Evolutionary conservation across 2,113 vertebrate genomes (phyloP), one percentile per base, ranked within the genome.

Genomic region (Percina caprodes): DNA sequence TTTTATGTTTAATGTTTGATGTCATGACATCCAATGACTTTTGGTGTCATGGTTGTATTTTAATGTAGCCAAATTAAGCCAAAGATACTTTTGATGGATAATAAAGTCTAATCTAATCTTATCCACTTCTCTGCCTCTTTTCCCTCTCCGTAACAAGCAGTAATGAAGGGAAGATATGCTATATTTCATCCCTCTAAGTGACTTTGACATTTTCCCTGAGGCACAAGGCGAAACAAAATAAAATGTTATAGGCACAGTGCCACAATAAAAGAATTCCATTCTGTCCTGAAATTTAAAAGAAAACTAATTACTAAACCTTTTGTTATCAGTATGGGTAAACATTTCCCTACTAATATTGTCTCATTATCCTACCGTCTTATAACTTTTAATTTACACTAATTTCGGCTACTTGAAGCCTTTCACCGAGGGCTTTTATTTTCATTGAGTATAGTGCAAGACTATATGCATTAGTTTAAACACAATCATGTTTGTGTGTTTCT

Each of bases 331-430:
- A 1, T 1, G 10, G 51, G 63, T 60, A 83, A 88, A 86, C 49
- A 88, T 72, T 82, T 54, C 49, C 80, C 49, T 12, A 23, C 75
- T 49, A 74, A 81, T 78, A 63, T 68, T 66, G 30, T 77, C 68
- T 91, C 68, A 73, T 77, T 81, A 75, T 77, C 48, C 63, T 39
- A 42, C 55, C 72, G 39, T 82, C 77, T 69, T 70, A 82, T 88
- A 85, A 90, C 69, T 86, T 90, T 91, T 84, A 76, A 88, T 89
- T 90, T 80, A 70, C 67, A 61, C 67, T 85, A 39, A 84, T 86
- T 80, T 76, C 30, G 52, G 58, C 69, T 85, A 77, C 79, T 62
- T 71, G 61, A 69, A 35, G 13, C 21, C 54, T 86, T 90, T 88
- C 39, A 77, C 77, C 58, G 13, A 74, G 75, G 51, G 74, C 23